Percentiles rank a stretch among this genome's conserved stretches.
These are phyloP conservation scores for Merodon equestris DNA, from an alignment of 2,888 invertebrate genomes.

Conservation along the genomic window DNA sequence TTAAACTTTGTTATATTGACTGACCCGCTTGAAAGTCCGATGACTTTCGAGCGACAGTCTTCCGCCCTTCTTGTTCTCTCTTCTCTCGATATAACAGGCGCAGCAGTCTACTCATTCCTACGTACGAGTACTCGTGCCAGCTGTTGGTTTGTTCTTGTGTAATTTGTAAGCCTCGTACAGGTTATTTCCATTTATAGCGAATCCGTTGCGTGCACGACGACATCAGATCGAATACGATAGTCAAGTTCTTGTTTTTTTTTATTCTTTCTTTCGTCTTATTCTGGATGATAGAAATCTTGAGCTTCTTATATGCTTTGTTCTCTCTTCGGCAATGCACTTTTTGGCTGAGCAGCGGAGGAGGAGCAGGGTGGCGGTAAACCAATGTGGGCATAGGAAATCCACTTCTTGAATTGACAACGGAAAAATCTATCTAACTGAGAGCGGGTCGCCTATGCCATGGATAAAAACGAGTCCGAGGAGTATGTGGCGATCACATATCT, in stretches of 20 bases:
- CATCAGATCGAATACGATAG: slow-evolving; percentile 57
- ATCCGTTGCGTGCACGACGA: slow-evolving; percentile 57
- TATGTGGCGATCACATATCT: slow-evolving; percentile 47
- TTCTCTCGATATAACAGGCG: too few species aligned
- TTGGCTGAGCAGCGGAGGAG: neutral
- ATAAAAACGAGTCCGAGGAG: slow-evolving; percentile 2
- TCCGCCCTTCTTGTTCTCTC: slow-evolving; percentile 8
- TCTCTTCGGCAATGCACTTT: too few species aligned
- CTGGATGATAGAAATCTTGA: too few species aligned
- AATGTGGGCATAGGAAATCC: slow-evolving; percentile 32
- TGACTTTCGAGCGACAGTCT: slow-evolving; percentile 34
- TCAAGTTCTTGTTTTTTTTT: neutral
- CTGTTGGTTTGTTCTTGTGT: slow-evolving; percentile 17
- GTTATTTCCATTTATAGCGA: slow-evolving; percentile 58
- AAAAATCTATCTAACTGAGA: slow-evolving; percentile 32
- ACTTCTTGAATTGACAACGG: slow-evolving; percentile 21
- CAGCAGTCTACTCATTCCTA: neutral
- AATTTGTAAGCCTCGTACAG: slow-evolving; percentile 54
- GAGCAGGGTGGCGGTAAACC: neutral
- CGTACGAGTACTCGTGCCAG: slow-evolving; percentile 1
- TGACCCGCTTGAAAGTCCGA: slow-evolving; percentile 60
- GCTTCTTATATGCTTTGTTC: too few species aligned
- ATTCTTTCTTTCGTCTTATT: too few species aligned
- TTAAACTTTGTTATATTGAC: slow-evolving; percentile 36
- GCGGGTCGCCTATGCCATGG: neutral